Evolutionary conservation across 64 coral and sea anemone species (phyloP).

Genomic region (Hydrozoanthus tunicans): DNA sequence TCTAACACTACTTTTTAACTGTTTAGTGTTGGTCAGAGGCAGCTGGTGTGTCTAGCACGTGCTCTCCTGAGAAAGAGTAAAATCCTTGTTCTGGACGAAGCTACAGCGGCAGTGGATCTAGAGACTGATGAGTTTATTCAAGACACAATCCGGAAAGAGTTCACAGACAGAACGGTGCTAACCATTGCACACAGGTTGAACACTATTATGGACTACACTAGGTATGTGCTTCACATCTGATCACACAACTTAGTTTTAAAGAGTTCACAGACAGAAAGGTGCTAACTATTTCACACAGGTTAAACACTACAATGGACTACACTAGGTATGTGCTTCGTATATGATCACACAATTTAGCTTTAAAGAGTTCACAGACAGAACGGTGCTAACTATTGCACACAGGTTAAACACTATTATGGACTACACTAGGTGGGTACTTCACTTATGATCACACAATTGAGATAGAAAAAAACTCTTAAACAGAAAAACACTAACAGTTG

Average conservation of each 20-base stretch:
- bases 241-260: too few species aligned
- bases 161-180: constrained; percentile 89
- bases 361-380: too few species aligned
- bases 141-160: constrained; percentile 90
- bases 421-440: too few species aligned
- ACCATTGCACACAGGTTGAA: constrained; percentile 89
- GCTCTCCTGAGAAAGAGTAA: constrained; percentile 82
- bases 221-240: too few species aligned
- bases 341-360: background rate
- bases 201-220: constrained; percentile 24
- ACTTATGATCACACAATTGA: too few species aligned
- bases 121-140: constrained; percentile 97
- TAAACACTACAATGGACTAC: constrained; percentile 64
- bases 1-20: background rate
- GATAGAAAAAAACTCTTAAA: too few species aligned
- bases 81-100: constrained; percentile 88
- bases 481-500: too few species aligned
- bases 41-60: constrained; percentile 85
- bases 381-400: background rate
- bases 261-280: too few species aligned
- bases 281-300: too few species aligned
- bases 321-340: constrained; percentile 48
- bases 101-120: constrained; percentile 87
- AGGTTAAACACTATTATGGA: too few species aligned
- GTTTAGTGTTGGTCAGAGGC: constrained; percentile 80